These are phyloP conservation scores for Petrosia ficiformis DNA, from an alignment of 37 sponge, comb jelly and placozoan genomes.

Conservation along the genomic window DNA sequence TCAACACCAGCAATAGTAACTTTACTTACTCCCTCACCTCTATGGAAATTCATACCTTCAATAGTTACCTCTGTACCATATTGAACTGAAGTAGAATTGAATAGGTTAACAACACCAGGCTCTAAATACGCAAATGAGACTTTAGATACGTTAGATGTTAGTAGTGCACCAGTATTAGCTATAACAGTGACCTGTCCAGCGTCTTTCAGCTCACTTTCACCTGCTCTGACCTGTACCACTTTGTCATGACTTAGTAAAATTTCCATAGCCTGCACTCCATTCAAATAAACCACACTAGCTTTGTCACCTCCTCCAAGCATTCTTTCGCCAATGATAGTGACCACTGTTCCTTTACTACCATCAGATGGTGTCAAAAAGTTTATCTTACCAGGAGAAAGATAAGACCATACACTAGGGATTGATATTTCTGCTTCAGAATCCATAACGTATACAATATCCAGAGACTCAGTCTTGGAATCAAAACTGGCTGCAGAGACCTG, in stretches of 20 bases:
- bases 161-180: conserved; percentile 49
- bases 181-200: conserved; percentile 34
- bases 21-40: conserved; percentile 20
- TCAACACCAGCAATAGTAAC: conserved; percentile 48
- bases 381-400: conserved; percentile 38
- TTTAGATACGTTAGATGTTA: background rate
- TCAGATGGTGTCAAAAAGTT: conserved; percentile 28
- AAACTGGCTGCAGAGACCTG: conserved; percentile 9
- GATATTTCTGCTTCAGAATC: conserved; percentile 28
- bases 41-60: conserved; percentile 25
- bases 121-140: conserved; percentile 25
- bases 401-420: conserved; percentile 41
- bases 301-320: conserved; percentile 55
- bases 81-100: conserved; percentile 33
- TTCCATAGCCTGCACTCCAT: conserved; percentile 11
- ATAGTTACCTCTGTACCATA: conserved; percentile 64
- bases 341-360: conserved; percentile 57
- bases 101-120: conserved; percentile 8
- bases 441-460: conserved; percentile 24
- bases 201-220: background rate
- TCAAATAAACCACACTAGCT: conserved; percentile 18
- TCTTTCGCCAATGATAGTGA: conserved; percentile 54
- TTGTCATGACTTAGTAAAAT: conserved; percentile 16
- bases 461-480: background rate
- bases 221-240: conserved; percentile 53